These are phyloP conservation scores for Pycnomerus fuliginosus DNA, from an alignment of 2,888 invertebrate species.

Conservation along the genomic window DNA sequence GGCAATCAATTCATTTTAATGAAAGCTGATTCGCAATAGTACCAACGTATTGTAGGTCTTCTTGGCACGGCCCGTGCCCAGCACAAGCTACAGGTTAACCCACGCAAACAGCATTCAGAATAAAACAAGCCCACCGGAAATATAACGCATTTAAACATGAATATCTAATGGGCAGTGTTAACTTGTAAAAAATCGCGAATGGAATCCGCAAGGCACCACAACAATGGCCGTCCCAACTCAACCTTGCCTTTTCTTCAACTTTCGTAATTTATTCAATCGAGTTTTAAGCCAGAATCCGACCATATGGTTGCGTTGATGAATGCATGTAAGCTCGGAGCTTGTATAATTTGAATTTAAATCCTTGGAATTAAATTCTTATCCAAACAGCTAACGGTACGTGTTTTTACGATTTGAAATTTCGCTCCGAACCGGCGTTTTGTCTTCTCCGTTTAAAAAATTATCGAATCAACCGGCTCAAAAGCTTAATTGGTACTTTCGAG, in stretches of 20 bases:
- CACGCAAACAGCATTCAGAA: slow-evolving; percentile 42
- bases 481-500: slow-evolving; percentile 22
- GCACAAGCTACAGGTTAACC: slow-evolving; percentile 41
- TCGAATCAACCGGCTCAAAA: no score
- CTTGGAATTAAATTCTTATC: slow-evolving; percentile 25
- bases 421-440: no score
- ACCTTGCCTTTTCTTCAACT: slow-evolving; percentile 12
- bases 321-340: slow-evolving; percentile 25
- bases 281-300: slow-evolving; percentile 23
- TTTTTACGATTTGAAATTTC: no score
- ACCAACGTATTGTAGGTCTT: no score
- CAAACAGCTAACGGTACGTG: slow-evolving; percentile 27
- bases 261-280: slow-evolving; percentile 24
- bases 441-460: no score
- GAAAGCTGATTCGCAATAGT: no score
- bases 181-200: slow-evolving; percentile 18
- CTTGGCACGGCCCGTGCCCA: slow-evolving; percentile 44
- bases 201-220: no score
- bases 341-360: slow-evolving; percentile 25
- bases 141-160: slow-evolving; percentile 35
- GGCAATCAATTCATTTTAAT: no score
- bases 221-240: slow-evolving; percentile 14
- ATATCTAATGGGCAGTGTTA: slow-evolving; percentile 31
- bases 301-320: slow-evolving; percentile 30
- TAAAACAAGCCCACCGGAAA: slow-evolving; percentile 46